Evolutionary conservation across 2,888 invertebrate genomes (phyloP).

Genomic region (Timandra comae): DNA sequence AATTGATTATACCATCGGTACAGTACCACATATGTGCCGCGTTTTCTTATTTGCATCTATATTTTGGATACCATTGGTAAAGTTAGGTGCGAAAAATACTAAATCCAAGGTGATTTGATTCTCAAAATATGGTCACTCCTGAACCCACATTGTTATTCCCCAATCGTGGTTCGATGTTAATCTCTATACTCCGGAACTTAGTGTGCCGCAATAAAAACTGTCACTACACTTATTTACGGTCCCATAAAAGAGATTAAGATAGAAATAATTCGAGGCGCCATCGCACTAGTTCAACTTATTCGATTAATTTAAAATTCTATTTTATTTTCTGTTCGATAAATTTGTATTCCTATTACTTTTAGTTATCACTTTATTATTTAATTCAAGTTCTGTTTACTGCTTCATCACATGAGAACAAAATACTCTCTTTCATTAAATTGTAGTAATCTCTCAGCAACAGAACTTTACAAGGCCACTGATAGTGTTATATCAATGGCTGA

Average conservation of each 20-base stretch:
- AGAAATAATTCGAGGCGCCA: conserved; percentile 39
- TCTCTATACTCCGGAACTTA: conserved; percentile 56
- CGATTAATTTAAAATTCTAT: too few relatives aligned
- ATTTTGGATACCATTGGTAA: not conserved
- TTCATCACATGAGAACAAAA: too few relatives aligned
- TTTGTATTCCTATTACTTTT: too few relatives aligned
- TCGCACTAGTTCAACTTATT: conserved; percentile 19
- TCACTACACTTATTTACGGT: conserved; percentile 65
- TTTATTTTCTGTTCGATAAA: too few relatives aligned
- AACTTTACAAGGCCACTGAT: too few relatives aligned
- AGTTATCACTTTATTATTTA: too few relatives aligned
- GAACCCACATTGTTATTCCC: conserved; percentile 46
- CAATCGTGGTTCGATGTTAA: conserved; percentile 51
- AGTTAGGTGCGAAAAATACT: not conserved
- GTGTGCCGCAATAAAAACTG: conserved; percentile 65
- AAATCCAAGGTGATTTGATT: not conserved
- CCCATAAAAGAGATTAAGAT: conserved; percentile 61
- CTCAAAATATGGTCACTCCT: not conserved
- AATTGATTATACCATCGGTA: not conserved
- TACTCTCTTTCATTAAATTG: too few relatives aligned
- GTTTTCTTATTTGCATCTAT: not conserved
- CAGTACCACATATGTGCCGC: not conserved
- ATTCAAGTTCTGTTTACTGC: too few relatives aligned
- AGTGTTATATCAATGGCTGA: too few relatives aligned
- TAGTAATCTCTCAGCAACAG: too few relatives aligned